phyloP scores from a whole-genome alignment of 2,888 invertebrate species.

The Thysanoteuthis rhombus region DNA sequence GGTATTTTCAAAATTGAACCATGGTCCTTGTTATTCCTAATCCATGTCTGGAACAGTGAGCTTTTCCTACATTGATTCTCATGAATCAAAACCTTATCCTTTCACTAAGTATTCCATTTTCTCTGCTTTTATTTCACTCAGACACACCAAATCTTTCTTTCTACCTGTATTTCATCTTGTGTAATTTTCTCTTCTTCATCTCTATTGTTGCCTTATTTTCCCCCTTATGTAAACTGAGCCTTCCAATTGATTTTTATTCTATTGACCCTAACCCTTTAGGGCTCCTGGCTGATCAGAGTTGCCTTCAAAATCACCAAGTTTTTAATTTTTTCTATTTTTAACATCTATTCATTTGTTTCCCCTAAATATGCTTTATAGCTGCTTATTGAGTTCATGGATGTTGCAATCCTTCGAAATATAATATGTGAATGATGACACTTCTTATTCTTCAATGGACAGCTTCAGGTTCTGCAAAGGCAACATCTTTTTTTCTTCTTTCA shows the following conservation, averaged over 20 bases:
- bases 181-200: not conserved
- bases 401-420: not conserved
- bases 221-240: not conserved
- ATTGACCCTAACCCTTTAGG: not conserved
- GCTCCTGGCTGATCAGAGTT: not conserved
- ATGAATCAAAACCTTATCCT: not conserved
- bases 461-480: not conserved
- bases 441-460: not conserved
- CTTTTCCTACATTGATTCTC: not conserved
- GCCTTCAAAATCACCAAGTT: not conserved
- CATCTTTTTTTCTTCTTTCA: not conserved
- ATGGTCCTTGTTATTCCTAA: too few species aligned
- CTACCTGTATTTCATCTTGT: not conserved
- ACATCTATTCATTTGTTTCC: not conserved
- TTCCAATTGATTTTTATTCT: not conserved
- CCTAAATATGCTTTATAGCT: too few species aligned
- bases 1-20: too few species aligned
- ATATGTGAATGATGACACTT: not conserved
- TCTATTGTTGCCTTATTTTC: not conserved
- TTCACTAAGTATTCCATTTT: not conserved
- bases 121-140: not conserved
- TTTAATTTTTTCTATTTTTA: not conserved
- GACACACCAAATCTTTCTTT: not conserved
- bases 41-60: too few species aligned
- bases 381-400: not conserved